Conservation (phyloP, 1,140 invertebrate species). For the Lithobius niger region DNA sequence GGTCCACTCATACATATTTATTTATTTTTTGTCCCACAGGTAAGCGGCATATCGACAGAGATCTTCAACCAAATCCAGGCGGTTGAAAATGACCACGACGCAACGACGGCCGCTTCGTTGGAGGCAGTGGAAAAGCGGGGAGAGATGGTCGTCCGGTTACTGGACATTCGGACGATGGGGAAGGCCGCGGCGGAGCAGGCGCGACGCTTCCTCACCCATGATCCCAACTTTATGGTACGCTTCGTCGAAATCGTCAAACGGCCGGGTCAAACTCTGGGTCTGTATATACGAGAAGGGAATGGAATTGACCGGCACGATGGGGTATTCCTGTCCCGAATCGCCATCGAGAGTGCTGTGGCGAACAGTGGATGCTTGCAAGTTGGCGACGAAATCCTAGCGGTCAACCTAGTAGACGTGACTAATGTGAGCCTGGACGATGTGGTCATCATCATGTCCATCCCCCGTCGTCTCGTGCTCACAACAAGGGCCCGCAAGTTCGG, state of each 20-base stretch:
- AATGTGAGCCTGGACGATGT: constrained; percentile 97
- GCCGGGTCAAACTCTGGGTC: constrained; percentile 92
- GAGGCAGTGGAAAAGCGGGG: constrained; percentile 79
- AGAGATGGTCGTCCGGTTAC: constrained; percentile 84
- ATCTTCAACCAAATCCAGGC: constrained; percentile 93
- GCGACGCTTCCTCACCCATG: constrained; percentile 52
- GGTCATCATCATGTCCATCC: constrained; percentile 98
- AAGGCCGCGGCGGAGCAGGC: constrained; percentile 64
- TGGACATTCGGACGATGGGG: constrained; percentile 63
- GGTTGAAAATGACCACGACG: constrained; percentile 86
- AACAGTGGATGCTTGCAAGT: constrained; percentile 92
- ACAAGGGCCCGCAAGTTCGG: constrained; percentile 50
- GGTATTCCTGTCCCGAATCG: constrained; percentile 96
- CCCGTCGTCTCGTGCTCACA: constrained; percentile 79
- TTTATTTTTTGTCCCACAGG: constrained; percentile 42
- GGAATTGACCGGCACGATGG: constrained; percentile 84
- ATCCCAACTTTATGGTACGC: constrained; percentile 45
- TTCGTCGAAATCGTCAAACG: constrained; percentile 98
- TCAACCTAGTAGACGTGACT: constrained; percentile 93
- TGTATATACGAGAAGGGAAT: constrained; percentile 95
- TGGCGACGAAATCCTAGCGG: constrained; percentile 96
- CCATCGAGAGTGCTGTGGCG: constrained; percentile 88
- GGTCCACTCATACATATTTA: not conserved
- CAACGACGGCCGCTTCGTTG: constrained; percentile 73
- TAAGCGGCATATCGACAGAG: constrained; percentile 84